A percentile compares a stretch with the other conserved stretches of the same genome.
These are phyloP conservation scores for Cepaea hortensis DNA, from an alignment of 2,888 invertebrate species.

Conservation along the genomic window DNA sequence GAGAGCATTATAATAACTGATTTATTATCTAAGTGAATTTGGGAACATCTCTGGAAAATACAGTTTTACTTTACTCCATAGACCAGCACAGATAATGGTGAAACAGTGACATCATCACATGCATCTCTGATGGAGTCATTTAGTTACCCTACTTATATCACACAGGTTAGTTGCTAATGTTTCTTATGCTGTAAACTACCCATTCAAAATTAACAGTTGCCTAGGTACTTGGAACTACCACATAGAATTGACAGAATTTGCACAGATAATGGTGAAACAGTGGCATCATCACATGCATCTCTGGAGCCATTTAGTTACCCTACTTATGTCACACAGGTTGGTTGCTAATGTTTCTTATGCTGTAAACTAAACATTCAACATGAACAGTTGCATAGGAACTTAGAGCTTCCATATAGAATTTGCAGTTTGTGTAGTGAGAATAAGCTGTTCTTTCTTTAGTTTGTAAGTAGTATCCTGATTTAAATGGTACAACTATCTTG, in stretches of 20 bases:
- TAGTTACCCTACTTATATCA: constrained; percentile 42
- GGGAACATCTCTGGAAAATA: too few relatives aligned
- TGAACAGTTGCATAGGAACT: too few relatives aligned
- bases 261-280: constrained; percentile 30
- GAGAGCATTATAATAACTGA: too few relatives aligned
- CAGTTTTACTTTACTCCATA: constrained; percentile 32
- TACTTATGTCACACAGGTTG: constrained; percentile 45
- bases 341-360: constrained; percentile 8
- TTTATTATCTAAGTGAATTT: too few relatives aligned
- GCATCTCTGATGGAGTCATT: constrained; percentile 47
- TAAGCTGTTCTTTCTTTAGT: too few relatives aligned
- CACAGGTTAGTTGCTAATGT: constrained; percentile 38
- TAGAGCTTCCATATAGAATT: too few relatives aligned
- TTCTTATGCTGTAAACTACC: neutral
- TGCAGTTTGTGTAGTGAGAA: too few relatives aligned
- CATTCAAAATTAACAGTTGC: neutral
- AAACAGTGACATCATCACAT: constrained; percentile 40
- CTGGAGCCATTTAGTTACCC: constrained; percentile 43
- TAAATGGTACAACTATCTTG: too few relatives aligned
- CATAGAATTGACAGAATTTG: neutral
- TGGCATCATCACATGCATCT: constrained; percentile 40
- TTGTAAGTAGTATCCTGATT: too few relatives aligned
- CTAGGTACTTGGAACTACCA: too few relatives aligned
- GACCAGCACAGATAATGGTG: constrained; percentile 34
- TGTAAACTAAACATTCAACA: neutral